Evolutionary conservation across 2,888 invertebrate genomes (phyloP).

Genomic region (Myopa testacea): DNA sequence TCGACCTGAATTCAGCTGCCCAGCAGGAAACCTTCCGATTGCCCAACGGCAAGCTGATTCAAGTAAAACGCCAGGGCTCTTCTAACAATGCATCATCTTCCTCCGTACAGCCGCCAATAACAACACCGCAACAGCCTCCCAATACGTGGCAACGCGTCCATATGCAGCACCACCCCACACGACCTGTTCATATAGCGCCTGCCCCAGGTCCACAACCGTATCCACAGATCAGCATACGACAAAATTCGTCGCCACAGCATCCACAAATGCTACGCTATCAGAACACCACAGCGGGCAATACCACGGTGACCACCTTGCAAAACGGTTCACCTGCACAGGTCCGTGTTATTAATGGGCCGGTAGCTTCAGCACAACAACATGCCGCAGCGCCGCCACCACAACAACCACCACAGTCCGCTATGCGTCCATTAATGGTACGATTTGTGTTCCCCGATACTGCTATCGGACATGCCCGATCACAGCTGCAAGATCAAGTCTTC

Average conservation of each 20-base stretch:
- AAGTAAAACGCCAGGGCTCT: slow-evolving; percentile 65
- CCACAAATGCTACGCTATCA: slow-evolving; percentile 51
- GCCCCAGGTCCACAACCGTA: slow-evolving; percentile 35
- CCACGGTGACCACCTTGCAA: slow-evolving; percentile 41
- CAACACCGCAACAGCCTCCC: slow-evolving; percentile 38
- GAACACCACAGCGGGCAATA: slow-evolving; percentile 34
- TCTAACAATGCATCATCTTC: slow-evolving; percentile 34
- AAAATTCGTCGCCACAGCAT: slow-evolving; percentile 47
- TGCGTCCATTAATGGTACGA: slow-evolving; percentile 56
- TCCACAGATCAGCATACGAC: slow-evolving; percentile 49
- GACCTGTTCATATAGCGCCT: slow-evolving; percentile 49
- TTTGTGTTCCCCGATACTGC: slow-evolving; percentile 60
- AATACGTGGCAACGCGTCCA: slow-evolving; percentile 39
- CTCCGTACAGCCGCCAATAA: slow-evolving; percentile 41
- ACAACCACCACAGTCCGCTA: slow-evolving; percentile 25
- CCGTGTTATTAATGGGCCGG: slow-evolving; percentile 49
- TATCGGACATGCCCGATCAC: slow-evolving; percentile 62
- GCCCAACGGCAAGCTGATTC: slow-evolving; percentile 68
- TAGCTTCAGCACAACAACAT: slow-evolving; percentile 35
- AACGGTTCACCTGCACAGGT: slow-evolving; percentile 47
- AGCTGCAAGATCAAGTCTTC: slow-evolving; percentile 66
- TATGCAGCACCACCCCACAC: slow-evolving; percentile 42
- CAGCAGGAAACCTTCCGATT: slow-evolving; percentile 67
- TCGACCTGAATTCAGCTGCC: slow-evolving; percentile 68
- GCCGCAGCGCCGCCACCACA: slow-evolving; percentile 24